Evolutionary conservation across 2,113 vertebrate species (phyloP).

Genomic region (Mus spicilegus): DNA sequence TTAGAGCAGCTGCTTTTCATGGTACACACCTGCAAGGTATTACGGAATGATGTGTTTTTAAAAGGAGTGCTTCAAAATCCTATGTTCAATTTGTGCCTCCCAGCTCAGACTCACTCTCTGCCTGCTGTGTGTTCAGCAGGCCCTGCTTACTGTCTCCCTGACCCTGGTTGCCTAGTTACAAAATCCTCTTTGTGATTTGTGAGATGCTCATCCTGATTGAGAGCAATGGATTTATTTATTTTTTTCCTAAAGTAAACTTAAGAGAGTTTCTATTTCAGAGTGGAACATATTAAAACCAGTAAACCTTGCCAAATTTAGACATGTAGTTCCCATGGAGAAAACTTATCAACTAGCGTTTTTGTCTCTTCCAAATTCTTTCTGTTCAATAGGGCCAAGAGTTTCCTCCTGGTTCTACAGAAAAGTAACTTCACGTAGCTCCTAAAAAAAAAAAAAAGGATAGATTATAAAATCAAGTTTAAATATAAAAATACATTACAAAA

Average conservation of each 20-base stretch:
- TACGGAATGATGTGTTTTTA: background rate
- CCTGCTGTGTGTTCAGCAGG: constrained; percentile 66
- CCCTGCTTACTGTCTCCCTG: constrained; percentile 66
- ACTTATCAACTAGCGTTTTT: constrained; percentile 55
- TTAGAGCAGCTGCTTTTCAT: constrained; percentile 28
- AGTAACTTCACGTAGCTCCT: background rate
- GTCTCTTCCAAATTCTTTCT: constrained; percentile 52
- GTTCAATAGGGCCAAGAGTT: constrained; percentile 31
- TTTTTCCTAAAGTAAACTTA: constrained; percentile 69
- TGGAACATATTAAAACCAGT: constrained; percentile 64
- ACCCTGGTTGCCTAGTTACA: constrained; percentile 84
- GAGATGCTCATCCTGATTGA: constrained; percentile 64
- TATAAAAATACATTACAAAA: background rate
- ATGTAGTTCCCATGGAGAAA: constrained; percentile 49
- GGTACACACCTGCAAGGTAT: background rate
- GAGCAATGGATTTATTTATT: constrained; percentile 61
- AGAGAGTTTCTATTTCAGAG: constrained; percentile 69
- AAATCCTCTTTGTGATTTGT: constrained; percentile 77
- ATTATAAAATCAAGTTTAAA: background rate
- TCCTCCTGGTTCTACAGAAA: constrained; percentile 9
- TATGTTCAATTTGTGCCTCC: background rate
- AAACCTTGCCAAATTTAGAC: constrained; percentile 62
- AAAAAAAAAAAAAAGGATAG: background rate
- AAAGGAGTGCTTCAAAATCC: constrained; percentile 38
- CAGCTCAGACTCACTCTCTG: background rate